These are phyloP conservation scores for Styela plicata DNA, from an alignment of 23 tunicate genomes.

Conservation along the genomic window DNA sequence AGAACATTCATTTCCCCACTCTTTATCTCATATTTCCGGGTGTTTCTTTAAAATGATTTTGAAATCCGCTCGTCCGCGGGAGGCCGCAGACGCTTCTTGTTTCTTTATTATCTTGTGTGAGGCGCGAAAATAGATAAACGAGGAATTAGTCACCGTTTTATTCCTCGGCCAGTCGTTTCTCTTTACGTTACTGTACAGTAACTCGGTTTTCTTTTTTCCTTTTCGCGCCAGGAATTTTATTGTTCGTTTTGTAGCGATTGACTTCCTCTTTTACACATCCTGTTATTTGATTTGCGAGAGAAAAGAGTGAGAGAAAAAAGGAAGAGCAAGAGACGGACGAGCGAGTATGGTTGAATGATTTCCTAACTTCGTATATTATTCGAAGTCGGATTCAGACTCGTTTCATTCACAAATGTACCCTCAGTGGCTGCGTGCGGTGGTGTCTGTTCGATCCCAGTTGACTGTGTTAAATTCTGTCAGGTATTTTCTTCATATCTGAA, in stretches of 20 bases:
- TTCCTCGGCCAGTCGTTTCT: neutral
- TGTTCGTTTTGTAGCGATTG: neutral
- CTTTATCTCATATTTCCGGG: neutral
- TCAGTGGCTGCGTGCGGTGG: too few relatives aligned
- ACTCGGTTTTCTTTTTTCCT: neutral
- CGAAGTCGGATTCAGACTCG: neutral
- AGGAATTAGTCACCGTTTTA: neutral
- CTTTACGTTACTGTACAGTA: neutral
- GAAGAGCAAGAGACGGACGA: neutral
- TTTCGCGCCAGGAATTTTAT: neutral
- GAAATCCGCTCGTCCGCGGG: neutral
- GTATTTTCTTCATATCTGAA: too few relatives aligned
- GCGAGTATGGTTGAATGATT: neutral
- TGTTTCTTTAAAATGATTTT: neutral
- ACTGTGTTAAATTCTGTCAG: too few relatives aligned
- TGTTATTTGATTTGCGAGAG: neutral
- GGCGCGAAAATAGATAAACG: neutral
- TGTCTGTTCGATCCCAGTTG: too few relatives aligned
- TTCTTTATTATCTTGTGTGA: slow-evolving; percentile 6
- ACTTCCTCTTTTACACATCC: slow-evolving; percentile 9
- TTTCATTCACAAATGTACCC: neutral
- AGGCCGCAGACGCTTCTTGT: neutral
- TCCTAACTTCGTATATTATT: neutral
- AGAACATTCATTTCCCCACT: neutral
- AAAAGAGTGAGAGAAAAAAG: neutral